Percentiles rank a stretch among this genome's conserved stretches.
phyloP scores from a whole-genome alignment of 1,140 invertebrate genomes.

The Elysia chlorotica region DNA sequence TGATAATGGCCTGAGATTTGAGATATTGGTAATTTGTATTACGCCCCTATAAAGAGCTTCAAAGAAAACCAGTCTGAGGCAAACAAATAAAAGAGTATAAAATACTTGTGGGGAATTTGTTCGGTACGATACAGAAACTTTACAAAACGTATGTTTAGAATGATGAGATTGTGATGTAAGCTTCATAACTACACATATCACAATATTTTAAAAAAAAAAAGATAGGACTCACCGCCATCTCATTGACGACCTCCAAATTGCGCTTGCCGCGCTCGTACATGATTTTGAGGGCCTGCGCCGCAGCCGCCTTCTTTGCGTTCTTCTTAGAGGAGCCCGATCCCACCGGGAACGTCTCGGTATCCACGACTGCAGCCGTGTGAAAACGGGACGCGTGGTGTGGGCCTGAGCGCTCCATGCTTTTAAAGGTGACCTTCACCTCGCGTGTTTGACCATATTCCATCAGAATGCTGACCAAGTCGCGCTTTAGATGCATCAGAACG shows the following conservation, averaged over 20 bases:
- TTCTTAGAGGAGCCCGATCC: constrained; percentile 62
- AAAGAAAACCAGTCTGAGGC: too few relatives aligned
- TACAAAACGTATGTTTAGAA: too few relatives aligned
- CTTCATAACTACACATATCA: not conserved
- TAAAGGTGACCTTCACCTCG: constrained; percentile 31
- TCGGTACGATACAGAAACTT: too few relatives aligned
- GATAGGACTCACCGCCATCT: constrained; percentile 19
- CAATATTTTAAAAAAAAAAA: not conserved
- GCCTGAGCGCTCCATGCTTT: constrained; percentile 25
- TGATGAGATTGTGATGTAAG: too few relatives aligned
- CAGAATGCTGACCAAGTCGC: constrained; percentile 64
- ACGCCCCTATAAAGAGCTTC: too few relatives aligned
- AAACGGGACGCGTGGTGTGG: constrained; percentile 33
- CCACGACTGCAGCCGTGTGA: constrained; percentile 58
- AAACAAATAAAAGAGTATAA: too few relatives aligned
- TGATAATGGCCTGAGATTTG: too few relatives aligned
- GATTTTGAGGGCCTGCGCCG: constrained; percentile 58
- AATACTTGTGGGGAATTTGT: too few relatives aligned
- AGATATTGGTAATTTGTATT: too few relatives aligned
- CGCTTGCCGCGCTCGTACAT: constrained; percentile 55
- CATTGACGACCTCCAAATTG: constrained; percentile 24
- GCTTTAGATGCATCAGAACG: constrained; percentile 40
- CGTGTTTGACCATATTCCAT: constrained; percentile 64
- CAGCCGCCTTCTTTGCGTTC: constrained; percentile 61
- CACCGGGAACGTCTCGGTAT: constrained; percentile 49